Evolutionary conservation across 2,888 invertebrate species (phyloP).

Genomic region (Linnaemya vulpina): DNA sequence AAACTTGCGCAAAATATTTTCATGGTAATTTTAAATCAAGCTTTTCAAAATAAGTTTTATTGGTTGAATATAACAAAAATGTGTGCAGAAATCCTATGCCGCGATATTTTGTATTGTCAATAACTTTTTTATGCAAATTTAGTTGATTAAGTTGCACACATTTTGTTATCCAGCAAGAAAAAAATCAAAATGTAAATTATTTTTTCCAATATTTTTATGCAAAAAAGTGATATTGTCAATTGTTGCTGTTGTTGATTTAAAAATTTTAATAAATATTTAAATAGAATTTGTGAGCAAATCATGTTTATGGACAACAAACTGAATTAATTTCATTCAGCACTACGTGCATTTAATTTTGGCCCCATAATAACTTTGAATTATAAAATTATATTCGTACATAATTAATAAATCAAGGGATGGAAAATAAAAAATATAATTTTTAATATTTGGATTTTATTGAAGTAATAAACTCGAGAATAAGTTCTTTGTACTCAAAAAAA

Average conservation of each 20-base stretch:
- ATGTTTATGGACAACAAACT: neutral
- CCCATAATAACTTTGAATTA: neutral
- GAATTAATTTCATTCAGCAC: neutral
- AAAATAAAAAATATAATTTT: too few relatives aligned
- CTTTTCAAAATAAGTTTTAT: neutral
- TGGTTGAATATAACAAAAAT: neutral
- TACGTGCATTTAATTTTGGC: neutral
- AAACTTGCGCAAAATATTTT: neutral
- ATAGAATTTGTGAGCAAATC: neutral
- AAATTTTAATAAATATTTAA: neutral
- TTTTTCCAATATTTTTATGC: conserved; percentile 6
- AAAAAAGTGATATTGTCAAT: neutral
- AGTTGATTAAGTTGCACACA: neutral
- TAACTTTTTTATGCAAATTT: conserved; percentile 42
- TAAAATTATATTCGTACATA: neutral
- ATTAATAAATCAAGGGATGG: too few relatives aligned
- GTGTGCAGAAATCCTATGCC: neutral
- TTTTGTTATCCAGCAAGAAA: conserved; percentile 29
- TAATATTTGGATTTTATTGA: too few relatives aligned
- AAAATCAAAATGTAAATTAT: conserved; percentile 50
- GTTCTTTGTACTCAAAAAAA: too few relatives aligned
- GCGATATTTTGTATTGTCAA: conserved; percentile 4
- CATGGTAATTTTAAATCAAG: neutral
- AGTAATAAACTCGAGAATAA: too few relatives aligned
- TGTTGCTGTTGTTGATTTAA: neutral